Conservation (phyloP, 2,113 vertebrate species). For the Nymphicus hollandicus region DNA sequence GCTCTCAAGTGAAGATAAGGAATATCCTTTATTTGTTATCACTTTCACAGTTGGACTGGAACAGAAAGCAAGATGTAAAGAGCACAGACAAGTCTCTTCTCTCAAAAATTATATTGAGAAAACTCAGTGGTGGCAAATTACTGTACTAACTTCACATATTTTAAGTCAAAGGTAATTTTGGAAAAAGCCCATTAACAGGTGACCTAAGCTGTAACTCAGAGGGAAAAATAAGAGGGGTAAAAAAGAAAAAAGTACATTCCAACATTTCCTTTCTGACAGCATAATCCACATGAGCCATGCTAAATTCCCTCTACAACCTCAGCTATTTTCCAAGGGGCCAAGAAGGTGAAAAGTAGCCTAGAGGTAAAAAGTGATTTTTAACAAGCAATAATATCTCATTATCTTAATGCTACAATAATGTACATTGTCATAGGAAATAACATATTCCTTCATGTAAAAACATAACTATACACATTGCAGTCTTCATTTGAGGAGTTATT, state of each 20-base stretch:
- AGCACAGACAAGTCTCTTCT: neutral
- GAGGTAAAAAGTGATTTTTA: constrained; percentile 6
- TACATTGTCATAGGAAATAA: neutral
- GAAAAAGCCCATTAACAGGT: neutral
- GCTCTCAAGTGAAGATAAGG: neutral
- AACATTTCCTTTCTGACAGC: neutral
- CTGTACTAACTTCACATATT: constrained; percentile 11
- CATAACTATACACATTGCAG: neutral
- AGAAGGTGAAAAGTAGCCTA: neutral
- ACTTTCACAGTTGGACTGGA: neutral
- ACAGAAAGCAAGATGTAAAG: neutral
- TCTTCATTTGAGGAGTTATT: neutral
- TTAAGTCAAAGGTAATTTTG: constrained; percentile 29
- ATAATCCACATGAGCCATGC: neutral
- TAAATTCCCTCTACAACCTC: neutral
- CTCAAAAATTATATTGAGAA: constrained; percentile 2
- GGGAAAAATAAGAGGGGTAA: neutral
- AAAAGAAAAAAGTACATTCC: neutral
- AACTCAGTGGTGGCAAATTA: neutral
- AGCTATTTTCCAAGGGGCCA: constrained; percentile 2
- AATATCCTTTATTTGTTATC: neutral
- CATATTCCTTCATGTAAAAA: neutral
- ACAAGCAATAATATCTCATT: neutral
- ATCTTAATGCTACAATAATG: neutral
- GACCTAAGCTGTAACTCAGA: neutral